These are phyloP conservation scores for Pecten maximus DNA, from an alignment of 2,888 invertebrate genomes.

Conservation along the genomic window DNA sequence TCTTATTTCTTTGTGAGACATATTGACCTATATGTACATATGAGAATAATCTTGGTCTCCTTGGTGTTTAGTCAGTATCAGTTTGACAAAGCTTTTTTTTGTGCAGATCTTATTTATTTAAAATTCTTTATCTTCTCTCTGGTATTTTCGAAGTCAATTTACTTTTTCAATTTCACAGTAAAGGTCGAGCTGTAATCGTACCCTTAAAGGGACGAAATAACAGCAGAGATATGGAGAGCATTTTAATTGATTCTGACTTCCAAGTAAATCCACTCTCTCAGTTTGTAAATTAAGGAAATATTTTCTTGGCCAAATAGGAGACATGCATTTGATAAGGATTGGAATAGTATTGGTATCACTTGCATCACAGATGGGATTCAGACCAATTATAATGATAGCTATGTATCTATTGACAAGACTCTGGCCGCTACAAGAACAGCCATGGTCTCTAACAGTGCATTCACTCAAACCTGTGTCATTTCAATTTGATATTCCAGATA, in stretches of 20 bases:
- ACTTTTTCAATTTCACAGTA: constrained; percentile 18
- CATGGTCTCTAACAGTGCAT: constrained; percentile 1
- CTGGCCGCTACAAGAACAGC: not conserved
- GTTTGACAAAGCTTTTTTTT: not conserved
- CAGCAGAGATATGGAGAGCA: not conserved
- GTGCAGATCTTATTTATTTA: not conserved
- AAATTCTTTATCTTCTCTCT: not conserved
- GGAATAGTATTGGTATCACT: not conserved
- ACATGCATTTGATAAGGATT: constrained; percentile 23
- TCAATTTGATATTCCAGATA: constrained; percentile 33
- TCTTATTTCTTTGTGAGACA: not conserved
- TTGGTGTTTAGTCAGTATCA: not conserved
- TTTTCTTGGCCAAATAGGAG: constrained; percentile 30
- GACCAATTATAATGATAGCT: constrained; percentile 13
- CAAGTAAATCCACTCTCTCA: not conserved
- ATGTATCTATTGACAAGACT: not conserved
- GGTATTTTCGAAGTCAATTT: not conserved
- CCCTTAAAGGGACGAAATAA: not conserved
- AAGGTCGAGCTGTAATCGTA: not conserved
- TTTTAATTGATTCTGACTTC: constrained; percentile 29
- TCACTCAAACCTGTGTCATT: constrained; percentile 20
- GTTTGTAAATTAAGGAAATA: constrained; percentile 27
- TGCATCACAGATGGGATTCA: not conserved
- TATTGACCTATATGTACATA: not conserved
- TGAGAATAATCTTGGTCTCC: not conserved